phyloP scores from a whole-genome alignment of 1,140 invertebrate species.

The Muscidifurax raptorellus region DNA sequence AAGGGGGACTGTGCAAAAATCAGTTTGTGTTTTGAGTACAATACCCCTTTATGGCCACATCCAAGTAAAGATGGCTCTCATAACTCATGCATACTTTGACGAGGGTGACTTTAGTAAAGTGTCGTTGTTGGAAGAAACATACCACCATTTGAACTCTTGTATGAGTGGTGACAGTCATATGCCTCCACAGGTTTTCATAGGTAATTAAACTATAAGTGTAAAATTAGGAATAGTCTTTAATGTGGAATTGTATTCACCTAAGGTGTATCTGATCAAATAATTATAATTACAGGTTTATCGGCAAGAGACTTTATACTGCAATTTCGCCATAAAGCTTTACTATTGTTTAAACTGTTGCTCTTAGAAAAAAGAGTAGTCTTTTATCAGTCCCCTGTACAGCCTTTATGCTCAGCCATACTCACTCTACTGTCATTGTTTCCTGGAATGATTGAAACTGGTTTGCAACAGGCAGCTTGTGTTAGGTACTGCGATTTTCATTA shows the following conservation, averaged over 20 bases:
- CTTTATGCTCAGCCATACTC: conserved; percentile 90
- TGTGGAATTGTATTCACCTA: neutral
- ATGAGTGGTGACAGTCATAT: conserved; percentile 81
- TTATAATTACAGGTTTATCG: conserved; percentile 82
- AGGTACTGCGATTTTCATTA: conserved; percentile 75
- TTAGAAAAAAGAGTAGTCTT: conserved; percentile 94
- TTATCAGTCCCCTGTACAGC: conserved; percentile 94
- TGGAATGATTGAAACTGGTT: conserved; percentile 90
- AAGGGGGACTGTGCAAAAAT: conserved; percentile 95
- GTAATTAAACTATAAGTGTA: conserved; percentile 75
- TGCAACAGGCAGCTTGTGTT: conserved; percentile 88
- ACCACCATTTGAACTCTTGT: conserved; percentile 92
- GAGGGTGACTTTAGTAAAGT: conserved; percentile 95
- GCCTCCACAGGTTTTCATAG: conserved; percentile 86
- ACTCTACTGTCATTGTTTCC: conserved; percentile 94
- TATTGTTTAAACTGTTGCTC: conserved; percentile 95
- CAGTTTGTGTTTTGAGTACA: conserved; percentile 92
- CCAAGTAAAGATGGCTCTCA: conserved; percentile 95
- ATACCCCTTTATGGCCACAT: conserved; percentile 94
- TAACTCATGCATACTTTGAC: conserved; percentile 97
- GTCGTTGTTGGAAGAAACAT: conserved; percentile 94
- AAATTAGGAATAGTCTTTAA: neutral
- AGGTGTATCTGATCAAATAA: neutral
- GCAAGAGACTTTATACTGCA: conserved; percentile 87
- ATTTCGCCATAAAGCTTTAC: conserved; percentile 94